phyloP scores from a whole-genome alignment of 2,113 vertebrate genomes.

The Gnathonemus echidnorhynchus region DNA sequence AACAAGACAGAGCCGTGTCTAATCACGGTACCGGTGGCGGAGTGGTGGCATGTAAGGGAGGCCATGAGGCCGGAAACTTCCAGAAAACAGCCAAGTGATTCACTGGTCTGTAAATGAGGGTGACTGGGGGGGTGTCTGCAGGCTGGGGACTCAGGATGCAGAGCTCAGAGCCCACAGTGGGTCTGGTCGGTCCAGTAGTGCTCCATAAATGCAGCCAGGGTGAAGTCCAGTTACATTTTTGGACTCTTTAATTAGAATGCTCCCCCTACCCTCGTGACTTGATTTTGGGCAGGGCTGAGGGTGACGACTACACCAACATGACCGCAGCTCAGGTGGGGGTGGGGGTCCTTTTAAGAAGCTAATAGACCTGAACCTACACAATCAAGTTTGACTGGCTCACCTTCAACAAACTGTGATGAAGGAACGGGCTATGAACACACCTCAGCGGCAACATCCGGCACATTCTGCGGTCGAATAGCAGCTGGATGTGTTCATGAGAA shows the following conservation, averaged over 20 bases:
- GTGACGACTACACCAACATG: neutral
- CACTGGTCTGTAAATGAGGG: neutral
- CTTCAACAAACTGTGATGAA: neutral
- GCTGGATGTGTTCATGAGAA: neutral
- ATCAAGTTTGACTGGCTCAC: neutral
- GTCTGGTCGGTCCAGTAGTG: neutral
- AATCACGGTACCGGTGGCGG: constrained; percentile 43
- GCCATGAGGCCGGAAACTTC: neutral
- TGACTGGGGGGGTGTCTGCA: neutral
- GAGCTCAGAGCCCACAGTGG: neutral
- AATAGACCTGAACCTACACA: neutral
- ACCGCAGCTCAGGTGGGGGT: neutral
- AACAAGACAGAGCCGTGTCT: constrained; percentile 26
- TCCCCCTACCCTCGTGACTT: neutral
- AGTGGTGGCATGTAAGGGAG: constrained; percentile 15
- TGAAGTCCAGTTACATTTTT: neutral
- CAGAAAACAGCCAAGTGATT: neutral
- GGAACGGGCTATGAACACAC: neutral
- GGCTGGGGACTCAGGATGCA: neutral
- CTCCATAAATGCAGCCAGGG: neutral
- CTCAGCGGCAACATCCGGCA: neutral
- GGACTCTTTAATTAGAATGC: neutral
- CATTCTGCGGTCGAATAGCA: neutral
- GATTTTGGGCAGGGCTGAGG: neutral
- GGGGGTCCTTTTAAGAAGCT: neutral